phyloP scores from a whole-genome alignment of 2,797 vertebrate genomes.

The Chaunax sp. region DNA sequence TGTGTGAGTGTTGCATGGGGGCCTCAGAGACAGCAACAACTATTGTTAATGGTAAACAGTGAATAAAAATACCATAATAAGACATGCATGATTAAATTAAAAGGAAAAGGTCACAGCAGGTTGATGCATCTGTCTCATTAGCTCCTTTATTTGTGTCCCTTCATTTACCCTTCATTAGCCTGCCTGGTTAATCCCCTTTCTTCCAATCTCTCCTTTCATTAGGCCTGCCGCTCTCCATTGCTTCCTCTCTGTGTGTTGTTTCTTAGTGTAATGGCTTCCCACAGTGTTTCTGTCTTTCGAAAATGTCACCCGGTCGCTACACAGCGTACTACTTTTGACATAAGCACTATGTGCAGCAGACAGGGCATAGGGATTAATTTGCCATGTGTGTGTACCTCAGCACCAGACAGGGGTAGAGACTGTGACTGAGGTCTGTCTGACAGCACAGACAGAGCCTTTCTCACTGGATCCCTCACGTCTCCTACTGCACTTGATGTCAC shows the following conservation, averaged over 20 bases:
- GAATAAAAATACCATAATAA: slow-evolving; percentile 79
- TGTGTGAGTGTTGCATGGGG: slow-evolving; percentile 58
- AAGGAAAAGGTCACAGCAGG: slow-evolving; percentile 82
- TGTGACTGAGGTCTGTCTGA: slow-evolving; percentile 80
- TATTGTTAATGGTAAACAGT: slow-evolving; percentile 80
- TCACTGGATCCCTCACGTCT: slow-evolving; percentile 60
- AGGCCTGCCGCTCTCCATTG: slow-evolving; percentile 51
- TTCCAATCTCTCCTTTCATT: slow-evolving; percentile 69
- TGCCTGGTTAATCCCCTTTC: slow-evolving; percentile 68
- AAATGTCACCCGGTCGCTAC: slow-evolving; percentile 71
- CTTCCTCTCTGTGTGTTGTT: slow-evolving; percentile 57
- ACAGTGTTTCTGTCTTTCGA: slow-evolving; percentile 67
- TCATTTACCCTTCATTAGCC: slow-evolving; percentile 82
- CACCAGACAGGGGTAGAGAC: slow-evolving; percentile 75
- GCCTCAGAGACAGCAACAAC: slow-evolving; percentile 68
- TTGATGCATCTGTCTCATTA: slow-evolving; percentile 84
- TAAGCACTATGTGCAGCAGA: slow-evolving; percentile 70
- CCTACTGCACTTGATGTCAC: slow-evolving; percentile 68
- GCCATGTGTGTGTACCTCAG: slow-evolving; percentile 74
- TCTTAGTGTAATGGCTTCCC: slow-evolving; percentile 68
- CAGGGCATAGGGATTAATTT: slow-evolving; percentile 81
- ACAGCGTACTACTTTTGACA: slow-evolving; percentile 71
- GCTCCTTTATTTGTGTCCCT: slow-evolving; percentile 80
- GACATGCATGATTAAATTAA: slow-evolving; percentile 80
- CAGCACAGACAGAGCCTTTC: slow-evolving; percentile 63